Evolutionary conservation across 2,888 invertebrate genomes (phyloP), one percentile per base, ranked within the genome.

Genomic region (Neoascia interrupta): DNA sequence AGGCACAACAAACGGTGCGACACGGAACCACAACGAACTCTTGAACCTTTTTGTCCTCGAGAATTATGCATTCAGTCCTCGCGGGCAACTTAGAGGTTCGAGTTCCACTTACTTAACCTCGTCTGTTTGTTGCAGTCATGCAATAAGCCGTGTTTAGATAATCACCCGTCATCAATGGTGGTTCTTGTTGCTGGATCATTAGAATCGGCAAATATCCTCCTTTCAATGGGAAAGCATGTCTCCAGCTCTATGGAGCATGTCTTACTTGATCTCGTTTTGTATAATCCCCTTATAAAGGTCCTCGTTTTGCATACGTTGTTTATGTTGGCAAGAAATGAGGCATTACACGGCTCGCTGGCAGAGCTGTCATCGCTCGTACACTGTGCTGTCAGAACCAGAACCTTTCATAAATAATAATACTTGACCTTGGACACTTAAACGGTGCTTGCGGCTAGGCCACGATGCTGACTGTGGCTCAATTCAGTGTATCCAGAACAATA

Each of bases 401-500:
- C 66, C 73, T 79, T 79, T 79, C 79, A 79, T 79, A 79, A 79
- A 79, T 79, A 73, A 79, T 79, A 79, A 68, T 56, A 79, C 73
- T 73, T 79, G 79, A 79, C 79, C 79, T 79, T 79, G 79, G 66
- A 61, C 79, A 73, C 73, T 79, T 72, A 73, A 79, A 79, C 79
- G 79, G 79, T 79, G 79, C 73, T 73, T 73, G 54, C 43, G 68
- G 49, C 54, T 47, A 13, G 31, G 43, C 28, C 47, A 39, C 41
- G 39, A 58, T n/a, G 13, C 11, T 51, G 41, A 31, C 26, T 39
- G 31, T 45, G 28, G 63, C 18, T 26, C 75, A 60, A 53, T 72
- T 54, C 60, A 37, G 60, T 61, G 61, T 31, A n/a, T 73, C 61
- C 16, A 43, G 36, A 73, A 73, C 79, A 79, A 79, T 68, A 61